Conservation (phyloP, 1,140 invertebrate genomes). For the Araneus ventricosus region DNA sequence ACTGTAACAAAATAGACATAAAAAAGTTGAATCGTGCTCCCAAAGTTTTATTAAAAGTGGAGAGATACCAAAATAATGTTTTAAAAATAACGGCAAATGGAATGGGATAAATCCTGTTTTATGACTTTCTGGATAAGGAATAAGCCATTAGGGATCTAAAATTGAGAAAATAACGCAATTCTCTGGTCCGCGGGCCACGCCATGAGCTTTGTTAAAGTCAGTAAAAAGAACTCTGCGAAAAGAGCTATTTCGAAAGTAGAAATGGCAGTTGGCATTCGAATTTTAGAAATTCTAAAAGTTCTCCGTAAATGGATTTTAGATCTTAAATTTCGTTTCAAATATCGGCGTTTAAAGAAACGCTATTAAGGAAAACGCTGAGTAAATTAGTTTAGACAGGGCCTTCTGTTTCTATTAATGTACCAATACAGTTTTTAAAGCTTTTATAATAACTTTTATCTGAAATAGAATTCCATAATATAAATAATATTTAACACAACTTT, state of each 20-base stretch:
- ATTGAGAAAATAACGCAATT: constrained; percentile 39
- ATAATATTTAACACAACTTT: too few species aligned
- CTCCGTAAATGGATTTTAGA: too few species aligned
- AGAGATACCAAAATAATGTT: background rate
- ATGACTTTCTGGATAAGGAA: constrained; percentile 31
- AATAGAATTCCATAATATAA: too few species aligned
- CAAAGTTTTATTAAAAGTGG: constrained; percentile 26
- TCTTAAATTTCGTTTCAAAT: too few species aligned
- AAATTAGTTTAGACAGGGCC: too few species aligned
- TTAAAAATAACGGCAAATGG: constrained; percentile 21
- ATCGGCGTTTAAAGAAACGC: too few species aligned
- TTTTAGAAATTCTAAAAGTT: background rate
- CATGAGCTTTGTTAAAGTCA: background rate
- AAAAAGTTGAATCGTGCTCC: background rate
- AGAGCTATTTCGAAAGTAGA: background rate
- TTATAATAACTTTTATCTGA: too few species aligned
- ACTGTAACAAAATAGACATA: background rate
- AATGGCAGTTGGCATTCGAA: constrained; percentile 11
- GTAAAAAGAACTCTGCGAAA: background rate
- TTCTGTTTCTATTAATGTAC: too few species aligned
- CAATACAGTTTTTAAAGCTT: too few species aligned
- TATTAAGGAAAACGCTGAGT: too few species aligned
- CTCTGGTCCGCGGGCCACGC: background rate
- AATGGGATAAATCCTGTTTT: constrained; percentile 39
- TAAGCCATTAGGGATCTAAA: constrained; percentile 31